Evolutionary conservation across 2,113 vertebrate species (phyloP), one percentile per base, ranked within the genome.

Genomic region (Indri indri): DNA sequence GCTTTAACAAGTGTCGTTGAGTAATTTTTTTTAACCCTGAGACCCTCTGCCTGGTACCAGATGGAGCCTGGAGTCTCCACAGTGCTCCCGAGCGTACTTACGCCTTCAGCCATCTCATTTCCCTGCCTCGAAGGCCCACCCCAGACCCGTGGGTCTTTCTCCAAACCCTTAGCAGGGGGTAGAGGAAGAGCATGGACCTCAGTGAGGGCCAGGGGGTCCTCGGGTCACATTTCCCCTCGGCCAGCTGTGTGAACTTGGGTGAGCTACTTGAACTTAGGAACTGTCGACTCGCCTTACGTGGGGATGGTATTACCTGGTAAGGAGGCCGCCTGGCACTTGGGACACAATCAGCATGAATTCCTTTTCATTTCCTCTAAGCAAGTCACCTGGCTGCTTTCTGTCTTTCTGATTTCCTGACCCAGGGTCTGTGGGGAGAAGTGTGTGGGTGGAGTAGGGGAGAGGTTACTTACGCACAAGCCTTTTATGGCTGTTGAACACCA

Each of bases 341-440:
- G 54, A 80, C 20, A 45, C 18, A n/a, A 42, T 32, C 42, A 59
- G 25, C 34, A n/a, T n/a, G 32, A 89, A 45, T 61, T 45, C 61
- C 68, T 88, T 92, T 96, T 73, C 37, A 82, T 92, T 87, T 90
- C 54, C 74, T 59, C 68, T 87, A 50, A 90, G 68, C 76, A 52
- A 80, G 70, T 52, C 32, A 45, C 68, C 79, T 14, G 18, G 47
- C 27, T 90, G 81, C 54, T 61, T 89, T 96, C 82, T 79, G 80
- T 90, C 88, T 92, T 91, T 89, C 79, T 94, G 76, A 92, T 90
- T 92, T 94, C 74, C 89, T 92, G 68, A 45, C 76, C 23, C 52
- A 57, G 54, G n/a, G 27, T 90, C 89, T 79, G 34, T 90, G 30
- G 81, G 89, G 80, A 47, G 18, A 90, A n/a, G 30, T 40, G 37